Base-by-base conservation (phyloP, 2,113 vertebrate genomes). In the Condylura cristata region DNA sequence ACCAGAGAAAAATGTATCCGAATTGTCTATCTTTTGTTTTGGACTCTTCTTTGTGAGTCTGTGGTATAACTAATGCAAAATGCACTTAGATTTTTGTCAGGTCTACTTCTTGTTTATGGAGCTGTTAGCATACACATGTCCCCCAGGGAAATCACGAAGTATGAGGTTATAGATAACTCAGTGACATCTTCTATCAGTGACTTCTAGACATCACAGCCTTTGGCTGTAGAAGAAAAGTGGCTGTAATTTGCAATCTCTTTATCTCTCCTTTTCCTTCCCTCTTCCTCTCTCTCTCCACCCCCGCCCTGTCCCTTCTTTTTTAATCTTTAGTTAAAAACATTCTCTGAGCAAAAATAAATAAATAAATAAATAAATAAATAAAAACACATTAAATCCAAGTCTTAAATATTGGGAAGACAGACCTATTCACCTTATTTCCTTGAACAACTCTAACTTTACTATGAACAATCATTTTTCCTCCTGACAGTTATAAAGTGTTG, bases 221-320 rank as follows among this genome's bases (percentile, higher is more conserved):
- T 92, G 94, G 94, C 90, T 74, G 51, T 74, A 74, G 78, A 95
- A 96, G 95, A 97, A 95, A 97, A 95, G 95, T 95, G 71, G 28
- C 61, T 90, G 37, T 65, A 97, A 97, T 97, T 95, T 96, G 78
- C 48, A 65, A 74, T 48, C 53, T 60, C 17, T 32, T 26, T 71
- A 17, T 32, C 34, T 44, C 24, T 53, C 13, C 12, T 13, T 7
- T 28, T 56, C 12, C 20, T 32, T 34, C 32, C 32, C 46, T n/a
- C 18, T n/a, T n/a, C n/a, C 32, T 14, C 16, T 17, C 63, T 63
- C 71, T 30, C 56, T 8, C 16, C 16, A 6, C 10, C 8, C 6
- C 51, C n/a, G n/a, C n/a, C n/a, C n/a, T n/a, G n/a, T n/a, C 41
- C 17, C 26, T 20, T 72, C 41, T 30, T 66, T 44, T 22, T 20